Evolutionary conservation across 2,113 vertebrate species (phyloP).

Genomic region (Microtus oregoni): DNA sequence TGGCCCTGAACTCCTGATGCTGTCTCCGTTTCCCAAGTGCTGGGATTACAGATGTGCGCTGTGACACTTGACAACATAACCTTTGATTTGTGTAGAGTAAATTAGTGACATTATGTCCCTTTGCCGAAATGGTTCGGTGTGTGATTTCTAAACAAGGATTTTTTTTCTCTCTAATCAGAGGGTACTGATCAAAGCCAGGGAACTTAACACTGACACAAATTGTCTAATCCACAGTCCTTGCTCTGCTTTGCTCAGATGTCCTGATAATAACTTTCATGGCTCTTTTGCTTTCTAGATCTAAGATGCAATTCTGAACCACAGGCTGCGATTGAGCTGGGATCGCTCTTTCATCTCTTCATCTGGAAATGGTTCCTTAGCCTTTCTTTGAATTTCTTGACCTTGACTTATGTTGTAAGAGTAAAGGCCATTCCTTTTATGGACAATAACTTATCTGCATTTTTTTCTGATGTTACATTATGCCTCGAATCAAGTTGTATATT

Average conservation of each 20-base stretch:
- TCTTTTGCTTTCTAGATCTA: slow-evolving; percentile 45
- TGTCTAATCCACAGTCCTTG: slow-evolving; percentile 1
- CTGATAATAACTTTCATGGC: background rate
- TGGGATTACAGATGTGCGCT: background rate
- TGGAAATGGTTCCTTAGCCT: slow-evolving; percentile 28
- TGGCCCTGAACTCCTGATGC: background rate
- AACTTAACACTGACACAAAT: background rate
- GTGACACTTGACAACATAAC: background rate
- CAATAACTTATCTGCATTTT: background rate
- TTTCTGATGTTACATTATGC: slow-evolving; percentile 47
- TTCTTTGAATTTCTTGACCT: slow-evolving; percentile 60
- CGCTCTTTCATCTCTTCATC: slow-evolving; percentile 51
- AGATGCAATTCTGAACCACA: slow-evolving; percentile 38
- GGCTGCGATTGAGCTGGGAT: slow-evolving; percentile 13
- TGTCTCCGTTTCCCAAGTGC: background rate
- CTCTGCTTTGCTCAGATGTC: slow-evolving; percentile 6
- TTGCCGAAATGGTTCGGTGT: slow-evolving; percentile 13
- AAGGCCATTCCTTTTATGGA: slow-evolving; percentile 8
- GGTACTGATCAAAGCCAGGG: slow-evolving; percentile 42
- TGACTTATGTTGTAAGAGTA: slow-evolving; percentile 12
- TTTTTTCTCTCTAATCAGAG: slow-evolving; percentile 32
- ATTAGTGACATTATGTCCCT: background rate
- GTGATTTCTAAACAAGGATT: slow-evolving; percentile 41
- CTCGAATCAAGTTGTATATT: background rate
- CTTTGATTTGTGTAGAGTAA: slow-evolving; percentile 23